Evolutionary conservation across 2,113 vertebrate species (phyloP).

Genomic region (Pungitius pungitius): DNA sequence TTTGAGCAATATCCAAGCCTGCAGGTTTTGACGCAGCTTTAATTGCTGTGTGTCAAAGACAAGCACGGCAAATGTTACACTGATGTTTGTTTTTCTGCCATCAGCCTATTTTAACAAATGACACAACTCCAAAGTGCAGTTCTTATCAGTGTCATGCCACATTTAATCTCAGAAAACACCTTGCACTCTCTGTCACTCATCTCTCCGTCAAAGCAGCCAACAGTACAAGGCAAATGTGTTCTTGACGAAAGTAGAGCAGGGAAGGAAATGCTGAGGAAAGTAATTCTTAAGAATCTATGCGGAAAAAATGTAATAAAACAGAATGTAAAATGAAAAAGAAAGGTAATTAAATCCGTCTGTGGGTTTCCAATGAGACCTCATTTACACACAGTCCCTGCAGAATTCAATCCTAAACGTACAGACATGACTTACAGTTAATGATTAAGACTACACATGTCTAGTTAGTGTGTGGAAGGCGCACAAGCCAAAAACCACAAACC

Average conservation of each 20-base stretch:
- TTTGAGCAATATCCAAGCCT: neutral
- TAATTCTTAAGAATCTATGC: neutral
- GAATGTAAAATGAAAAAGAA: neutral
- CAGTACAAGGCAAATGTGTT: neutral
- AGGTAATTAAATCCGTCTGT: neutral
- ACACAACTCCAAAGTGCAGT: conserved; percentile 28
- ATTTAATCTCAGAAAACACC: conserved; percentile 53
- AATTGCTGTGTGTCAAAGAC: conserved; percentile 23
- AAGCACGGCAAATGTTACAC: conserved; percentile 1
- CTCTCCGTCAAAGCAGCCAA: conserved; percentile 20
- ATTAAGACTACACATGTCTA: neutral
- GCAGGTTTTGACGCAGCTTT: conserved; percentile 17
- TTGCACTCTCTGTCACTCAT: conserved; percentile 43
- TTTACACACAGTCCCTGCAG: neutral
- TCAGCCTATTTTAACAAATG: conserved; percentile 54
- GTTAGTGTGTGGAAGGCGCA: neutral
- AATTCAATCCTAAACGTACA: conserved; percentile 1
- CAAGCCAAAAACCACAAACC: conserved; percentile 18
- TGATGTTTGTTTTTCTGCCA: conserved; percentile 32
- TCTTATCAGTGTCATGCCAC: conserved; percentile 47
- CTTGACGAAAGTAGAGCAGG: neutral
- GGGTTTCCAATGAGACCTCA: neutral
- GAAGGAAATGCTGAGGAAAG: neutral
- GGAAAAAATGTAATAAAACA: neutral
- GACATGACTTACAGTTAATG: neutral